Evolutionary conservation across 2,888 invertebrate species (phyloP), one percentile per base, ranked within the genome.

Genomic region (Deilephila elpenor): DNA sequence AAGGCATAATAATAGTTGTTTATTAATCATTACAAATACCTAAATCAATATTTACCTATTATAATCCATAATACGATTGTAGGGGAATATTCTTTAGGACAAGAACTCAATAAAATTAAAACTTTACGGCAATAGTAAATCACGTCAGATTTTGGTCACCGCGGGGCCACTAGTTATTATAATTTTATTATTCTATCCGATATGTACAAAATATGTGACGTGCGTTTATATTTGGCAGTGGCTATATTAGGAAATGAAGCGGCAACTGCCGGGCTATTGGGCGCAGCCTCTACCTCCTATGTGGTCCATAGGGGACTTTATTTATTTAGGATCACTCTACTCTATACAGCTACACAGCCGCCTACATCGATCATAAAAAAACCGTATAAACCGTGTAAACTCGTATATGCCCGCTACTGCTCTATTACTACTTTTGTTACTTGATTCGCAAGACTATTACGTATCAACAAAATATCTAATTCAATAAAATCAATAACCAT

Each of bases 321-420:
- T 86, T 88, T 88, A 86, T 87, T 86, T 84, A 86, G 85, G 84
- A 82, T 79, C 81, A 74, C 75, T 77, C 75, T 78, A 82, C 25
- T 59, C 71, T n/a, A 62, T 25, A 56, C 11, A 71, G 71, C 51
- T 71, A 77, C 72, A 74, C 72, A 77, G 71, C 72, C 74, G 70
- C 78, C 77, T 76, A 76, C 78, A 71, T 75, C 75, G 74, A 78
- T 53, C 61, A 62, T 71, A 71, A 62, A 73, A 72, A 73, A 62
- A 44, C 44, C 53, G 60, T 70, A 56, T 71, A 73, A 25, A 59
- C 34, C 37, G 19, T 25, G 64, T 56, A 56, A 72, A 59, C 37
- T 59, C 32, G 53, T 56, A 56, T n/a, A 59, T 37, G 56, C 4
- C 5, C 25, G 11, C 7, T 37, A 44, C n/a, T 37, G 37, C 37